Evolutionary conservation across 2,113 vertebrate species (phyloP), one percentile per base, ranked within the genome.

Genomic region (Potamarius usumacintae): DNA sequence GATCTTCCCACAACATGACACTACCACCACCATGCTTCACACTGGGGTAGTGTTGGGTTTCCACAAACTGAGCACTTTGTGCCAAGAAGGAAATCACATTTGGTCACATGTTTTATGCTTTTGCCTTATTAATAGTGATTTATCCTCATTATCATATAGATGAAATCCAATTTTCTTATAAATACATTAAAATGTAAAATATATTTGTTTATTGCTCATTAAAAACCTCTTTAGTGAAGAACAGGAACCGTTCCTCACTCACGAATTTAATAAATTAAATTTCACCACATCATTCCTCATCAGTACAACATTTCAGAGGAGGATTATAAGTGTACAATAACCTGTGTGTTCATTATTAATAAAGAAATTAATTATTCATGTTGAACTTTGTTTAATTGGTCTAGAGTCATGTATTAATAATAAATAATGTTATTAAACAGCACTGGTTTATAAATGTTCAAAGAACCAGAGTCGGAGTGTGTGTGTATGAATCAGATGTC

Each of bases 321-420:
- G 4, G 72, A 76, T 50, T 25, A 50, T 9, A 74, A 22, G 48
- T 20, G 48, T 50, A 52, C 48, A 25, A 76, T 52, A 25, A 76
- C 25, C 42, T 50, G 18, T 50, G 6, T 42, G 8, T 76, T 52
- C 50, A 76, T 76, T 25, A 76, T 52, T 52, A 15, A 53, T 42
- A 78, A 7, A n/a, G 7, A n/a, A n/a, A 25, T 85, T 17, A 76
- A 34, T 48, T n/a, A 60, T 85, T 85, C 15, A 76, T 76, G 55
- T 83, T 11, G 10, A 27, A 17, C 58, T 72, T 27, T 50, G 30
- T 62, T 60, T n/a, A 62, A 76, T n/a, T 62, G 50, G 52, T 85
- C 55, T 27, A 0, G 34, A n/a, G 84, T 85, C 55, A 1, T 27
- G 7, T 48, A 50, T 85, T 85, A 85, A 85, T 22, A 52, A 25